Evolutionary conservation across 2,888 invertebrate species (phyloP), one percentile per base, ranked within the genome.

Genomic region (Aleiodes testaceus): DNA sequence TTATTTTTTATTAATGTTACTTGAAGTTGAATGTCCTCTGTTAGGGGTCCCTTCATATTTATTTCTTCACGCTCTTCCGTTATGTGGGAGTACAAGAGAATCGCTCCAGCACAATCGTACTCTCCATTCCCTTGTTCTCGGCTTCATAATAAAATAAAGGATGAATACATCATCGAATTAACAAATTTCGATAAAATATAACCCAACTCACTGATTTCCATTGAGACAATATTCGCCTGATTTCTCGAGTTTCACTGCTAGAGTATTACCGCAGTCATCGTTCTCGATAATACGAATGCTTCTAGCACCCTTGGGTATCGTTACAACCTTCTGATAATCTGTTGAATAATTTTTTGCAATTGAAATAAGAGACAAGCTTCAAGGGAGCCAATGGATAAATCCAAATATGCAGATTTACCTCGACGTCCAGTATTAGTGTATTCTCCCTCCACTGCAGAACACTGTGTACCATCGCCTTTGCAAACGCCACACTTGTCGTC

Each of bases 401-500:
- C 47, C 14, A 9, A 3, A 49, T 9, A 44, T 26, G 30, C 0
- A n/a, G 16, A 53, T 77, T 79, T 79, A 89, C 89, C 89, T 36
- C 87, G 78, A 61, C 88, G 86, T 74, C 89, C 87, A 12, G 88
- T 88, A 76, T 89, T 88, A 49, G 84, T 88, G 82, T 90, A 92
- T 72, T 89, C 83, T 12, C 90, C 91, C 74, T 90, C 89, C 70
- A 92, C 91, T 30, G 93, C 93, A 80, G 92, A 92, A 86, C 97
- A 97, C 73, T 92, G 93, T 14, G 93, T 92, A 9, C 95, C 95
- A 83, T 93, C 92, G 4, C 97, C 97, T 79, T 94, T 94, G 84
- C 97, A 97, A 65, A 95, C 90, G 5, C 97, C 96, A 85, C 97
- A 97, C 59, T 92, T 91, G 87, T 97, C 97, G 82, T 95, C 95